Evolutionary conservation across 2,888 invertebrate species (phyloP).

Genomic region (Macroteleia sp.): DNA sequence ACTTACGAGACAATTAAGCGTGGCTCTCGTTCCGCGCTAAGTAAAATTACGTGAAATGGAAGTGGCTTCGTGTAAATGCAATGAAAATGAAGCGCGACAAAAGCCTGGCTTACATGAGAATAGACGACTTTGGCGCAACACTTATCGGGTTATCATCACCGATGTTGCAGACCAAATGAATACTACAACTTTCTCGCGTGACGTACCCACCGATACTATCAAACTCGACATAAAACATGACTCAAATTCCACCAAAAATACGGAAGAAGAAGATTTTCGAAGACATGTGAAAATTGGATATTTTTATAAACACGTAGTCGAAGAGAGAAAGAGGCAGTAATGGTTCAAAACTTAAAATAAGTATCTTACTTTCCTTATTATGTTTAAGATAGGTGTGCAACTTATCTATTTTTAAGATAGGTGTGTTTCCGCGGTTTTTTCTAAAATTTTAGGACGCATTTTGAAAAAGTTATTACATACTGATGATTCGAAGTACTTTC

Average conservation of each 20-base stretch:
- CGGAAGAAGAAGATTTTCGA: conserved; percentile 22
- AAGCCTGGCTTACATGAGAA: conserved; percentile 51
- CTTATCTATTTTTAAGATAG: too few relatives aligned
- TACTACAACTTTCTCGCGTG: conserved; percentile 50
- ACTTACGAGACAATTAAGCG: conserved; percentile 54
- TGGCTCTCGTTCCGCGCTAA: too few relatives aligned
- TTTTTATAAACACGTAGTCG: too few relatives aligned
- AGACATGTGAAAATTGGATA: conserved; percentile 26
- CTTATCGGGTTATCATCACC: conserved; percentile 58
- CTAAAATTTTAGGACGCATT: too few relatives aligned
- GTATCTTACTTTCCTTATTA: too few relatives aligned
- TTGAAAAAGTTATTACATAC: too few relatives aligned
- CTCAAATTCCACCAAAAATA: conserved; percentile 20
- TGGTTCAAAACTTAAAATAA: too few relatives aligned
- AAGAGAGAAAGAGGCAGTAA: too few relatives aligned
- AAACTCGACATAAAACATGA: conserved; percentile 31
- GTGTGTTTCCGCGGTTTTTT: too few relatives aligned
- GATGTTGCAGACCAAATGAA: conserved; percentile 44
- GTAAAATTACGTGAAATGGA: conserved; percentile 51
- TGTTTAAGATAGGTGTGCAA: too few relatives aligned
- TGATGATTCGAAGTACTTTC: too few relatives aligned
- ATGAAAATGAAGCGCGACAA: conserved; percentile 54
- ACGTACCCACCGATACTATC: conserved; percentile 46
- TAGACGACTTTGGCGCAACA: conserved; percentile 39
- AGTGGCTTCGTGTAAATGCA: conserved; percentile 62